Conservation (phyloP, 2,113 vertebrate genomes). For the Clupea harengus region DNA sequence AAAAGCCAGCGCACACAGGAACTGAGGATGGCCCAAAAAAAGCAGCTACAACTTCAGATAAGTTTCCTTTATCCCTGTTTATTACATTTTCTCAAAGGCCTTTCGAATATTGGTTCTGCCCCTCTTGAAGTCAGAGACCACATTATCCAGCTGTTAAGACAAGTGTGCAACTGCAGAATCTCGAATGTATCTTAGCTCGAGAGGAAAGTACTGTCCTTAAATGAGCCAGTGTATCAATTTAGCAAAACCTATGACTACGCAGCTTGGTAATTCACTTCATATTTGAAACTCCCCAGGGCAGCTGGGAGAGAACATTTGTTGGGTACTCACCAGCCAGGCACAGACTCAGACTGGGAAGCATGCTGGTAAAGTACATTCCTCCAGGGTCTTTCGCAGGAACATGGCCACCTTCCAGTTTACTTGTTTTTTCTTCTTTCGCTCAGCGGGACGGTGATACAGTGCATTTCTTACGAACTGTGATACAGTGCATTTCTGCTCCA, state of each 20-base stretch:
- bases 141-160: not conserved
- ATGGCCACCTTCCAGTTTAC: not conserved
- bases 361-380: conserved; percentile 9
- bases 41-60: not conserved
- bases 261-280: not conserved
- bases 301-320: conserved; percentile 61
- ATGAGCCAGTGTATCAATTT: conserved; percentile 59
- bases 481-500: conserved; percentile 10
- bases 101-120: not conserved
- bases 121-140: not conserved
- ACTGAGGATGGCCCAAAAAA: not conserved
- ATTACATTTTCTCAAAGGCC: not conserved
- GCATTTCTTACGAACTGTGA: not conserved
- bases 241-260: conserved; percentile 28
- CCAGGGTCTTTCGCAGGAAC: not conserved
- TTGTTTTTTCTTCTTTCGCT: not conserved
- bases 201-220: not conserved
- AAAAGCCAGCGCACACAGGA: not conserved
- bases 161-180: not conserved
- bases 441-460: not conserved
- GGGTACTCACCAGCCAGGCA: conserved; percentile 51
- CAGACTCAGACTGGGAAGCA: conserved; percentile 26
- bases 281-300: conserved; percentile 45
- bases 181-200: not conserved
- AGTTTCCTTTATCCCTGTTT: not conserved